A percentile compares a stretch with the other conserved stretches of the same genome.
Evolutionary conservation across 1,140 invertebrate species (phyloP).

Genomic region (Apolygus lucorum): DNA sequence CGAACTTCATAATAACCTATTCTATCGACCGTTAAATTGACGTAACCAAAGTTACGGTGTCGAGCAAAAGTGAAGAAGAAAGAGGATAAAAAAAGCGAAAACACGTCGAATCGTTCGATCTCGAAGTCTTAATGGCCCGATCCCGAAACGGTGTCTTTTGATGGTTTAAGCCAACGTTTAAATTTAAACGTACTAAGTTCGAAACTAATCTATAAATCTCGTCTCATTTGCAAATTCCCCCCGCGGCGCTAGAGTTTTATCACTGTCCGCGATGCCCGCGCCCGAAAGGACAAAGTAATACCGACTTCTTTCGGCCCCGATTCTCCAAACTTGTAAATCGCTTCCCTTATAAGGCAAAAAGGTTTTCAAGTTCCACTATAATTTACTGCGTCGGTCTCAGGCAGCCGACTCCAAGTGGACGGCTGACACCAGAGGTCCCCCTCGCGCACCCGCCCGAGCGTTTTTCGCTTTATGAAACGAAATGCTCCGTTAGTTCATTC

Average conservation of each 20-base stretch:
- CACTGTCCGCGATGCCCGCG: neutral
- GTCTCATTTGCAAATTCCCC: neutral
- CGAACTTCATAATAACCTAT: no score
- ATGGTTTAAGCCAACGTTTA: neutral
- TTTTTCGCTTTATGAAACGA: neutral
- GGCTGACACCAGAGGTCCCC: no score
- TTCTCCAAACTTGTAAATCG: conserved; percentile 16
- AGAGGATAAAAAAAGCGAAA: no score
- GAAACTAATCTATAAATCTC: neutral
- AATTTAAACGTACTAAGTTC: neutral
- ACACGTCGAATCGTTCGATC: no score
- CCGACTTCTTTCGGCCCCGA: conserved; percentile 1
- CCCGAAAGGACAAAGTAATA: neutral
- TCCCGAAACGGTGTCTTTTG: neutral
- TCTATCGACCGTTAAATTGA: no score
- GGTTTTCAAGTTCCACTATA: conserved; percentile 16
- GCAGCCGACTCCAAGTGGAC: neutral
- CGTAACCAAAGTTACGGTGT: no score
- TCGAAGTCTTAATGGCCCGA: neutral
- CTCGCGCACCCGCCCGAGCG: neutral
- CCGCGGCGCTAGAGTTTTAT: neutral
- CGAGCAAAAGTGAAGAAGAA: no score
- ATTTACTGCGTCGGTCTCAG: neutral
- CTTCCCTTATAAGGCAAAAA: conserved; percentile 8
- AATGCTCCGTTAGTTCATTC: conserved; percentile 13